Conservation (phyloP, 2,888 invertebrate species). For the Protophormia terraenovae region DNA sequence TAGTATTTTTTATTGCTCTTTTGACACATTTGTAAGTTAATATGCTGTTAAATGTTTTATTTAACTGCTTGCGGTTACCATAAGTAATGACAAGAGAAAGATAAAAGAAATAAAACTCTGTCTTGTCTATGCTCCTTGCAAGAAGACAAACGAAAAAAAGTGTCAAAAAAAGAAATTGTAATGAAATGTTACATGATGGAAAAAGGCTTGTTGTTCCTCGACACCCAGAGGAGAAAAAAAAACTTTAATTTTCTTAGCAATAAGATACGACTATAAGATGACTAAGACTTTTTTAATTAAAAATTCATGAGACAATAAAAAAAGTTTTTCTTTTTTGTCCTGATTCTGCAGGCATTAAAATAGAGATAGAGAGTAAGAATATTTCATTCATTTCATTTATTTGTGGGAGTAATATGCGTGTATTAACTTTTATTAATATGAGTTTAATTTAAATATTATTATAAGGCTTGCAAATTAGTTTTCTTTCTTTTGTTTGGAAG, state of each 20-base stretch:
- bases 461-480: neutral
- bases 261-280: neutral
- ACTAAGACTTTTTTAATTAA: conserved; percentile 39
- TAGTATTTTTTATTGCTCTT: conserved; percentile 51
- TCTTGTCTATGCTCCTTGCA: neutral
- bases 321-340: neutral
- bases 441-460: neutral
- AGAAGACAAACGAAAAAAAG: neutral
- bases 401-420: neutral
- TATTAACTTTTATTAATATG: neutral
- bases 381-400: neutral
- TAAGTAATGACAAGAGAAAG: conserved; percentile 29
- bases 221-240: neutral
- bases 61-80: conserved; percentile 53
- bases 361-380: neutral
- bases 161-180: neutral
- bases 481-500: neutral
- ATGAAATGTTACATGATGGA: neutral
- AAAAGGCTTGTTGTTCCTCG: neutral
- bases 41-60: conserved; percentile 61
- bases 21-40: conserved; percentile 59
- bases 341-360: neutral
- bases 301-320: conserved; percentile 37
- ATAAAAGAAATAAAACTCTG: no score
- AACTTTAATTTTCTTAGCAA: conserved; percentile 15